phyloP scores from a whole-genome alignment of 2,113 vertebrate species.

The Hymenochirus boettgeri region DNA sequence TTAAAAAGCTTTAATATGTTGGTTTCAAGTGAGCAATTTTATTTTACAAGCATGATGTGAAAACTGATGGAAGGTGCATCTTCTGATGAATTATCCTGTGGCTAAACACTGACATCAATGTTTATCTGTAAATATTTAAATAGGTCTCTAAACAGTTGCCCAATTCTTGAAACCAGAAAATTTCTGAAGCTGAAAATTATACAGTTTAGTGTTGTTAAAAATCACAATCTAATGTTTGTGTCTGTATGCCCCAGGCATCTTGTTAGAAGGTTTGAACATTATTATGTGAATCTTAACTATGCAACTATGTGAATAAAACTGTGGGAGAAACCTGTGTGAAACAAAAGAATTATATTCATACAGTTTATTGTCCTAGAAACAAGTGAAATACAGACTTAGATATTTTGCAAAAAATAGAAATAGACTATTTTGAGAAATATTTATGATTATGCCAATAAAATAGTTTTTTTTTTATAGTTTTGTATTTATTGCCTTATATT shows the following conservation, averaged over 20 bases:
- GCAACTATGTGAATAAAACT: not conserved
- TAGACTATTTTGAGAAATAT: no score
- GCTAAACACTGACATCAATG: not conserved
- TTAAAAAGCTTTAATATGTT: not conserved
- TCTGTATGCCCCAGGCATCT: constrained; percentile 1
- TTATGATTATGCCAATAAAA: no score
- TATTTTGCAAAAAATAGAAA: no score
- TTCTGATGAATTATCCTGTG: not conserved
- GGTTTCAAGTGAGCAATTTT: constrained; percentile 3
- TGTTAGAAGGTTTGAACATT: not conserved
- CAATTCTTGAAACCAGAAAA: constrained; percentile 1
- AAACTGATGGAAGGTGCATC: constrained; percentile 4
- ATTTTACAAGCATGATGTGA: not conserved
- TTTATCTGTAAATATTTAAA: constrained; percentile 2
- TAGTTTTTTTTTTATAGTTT: no score
- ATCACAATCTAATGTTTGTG: constrained; percentile 2
- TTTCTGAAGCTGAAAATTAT: constrained; percentile 5
- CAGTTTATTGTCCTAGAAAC: not conserved
- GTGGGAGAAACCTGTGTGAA: not conserved
- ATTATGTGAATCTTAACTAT: constrained; percentile 3
- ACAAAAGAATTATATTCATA: not conserved
- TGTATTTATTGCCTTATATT: no score
- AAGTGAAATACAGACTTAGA: no score
- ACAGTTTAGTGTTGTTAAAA: constrained; percentile 1
- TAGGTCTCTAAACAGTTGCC: not conserved